Conservation (phyloP, 2,888 invertebrate species). For the Piscicola geometra region DNA sequence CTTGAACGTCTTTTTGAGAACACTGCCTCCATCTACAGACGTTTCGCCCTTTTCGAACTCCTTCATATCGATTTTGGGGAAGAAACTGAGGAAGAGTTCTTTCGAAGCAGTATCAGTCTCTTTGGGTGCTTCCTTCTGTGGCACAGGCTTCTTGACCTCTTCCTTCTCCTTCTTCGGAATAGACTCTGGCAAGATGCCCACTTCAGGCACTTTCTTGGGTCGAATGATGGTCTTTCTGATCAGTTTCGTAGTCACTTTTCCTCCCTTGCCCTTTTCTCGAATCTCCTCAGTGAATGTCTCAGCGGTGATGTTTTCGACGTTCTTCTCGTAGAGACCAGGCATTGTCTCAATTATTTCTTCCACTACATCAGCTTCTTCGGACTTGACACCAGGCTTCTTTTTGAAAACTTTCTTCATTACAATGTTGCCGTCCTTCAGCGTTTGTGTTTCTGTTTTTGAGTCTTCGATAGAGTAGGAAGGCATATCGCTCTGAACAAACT, state of each 20-base stretch:
- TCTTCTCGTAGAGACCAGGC: constrained; percentile 17
- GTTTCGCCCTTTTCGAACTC: too few relatives aligned
- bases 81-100: background rate
- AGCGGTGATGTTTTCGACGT: background rate
- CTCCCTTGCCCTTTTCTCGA: background rate
- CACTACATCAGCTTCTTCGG: constrained; percentile 1
- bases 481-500: constrained; percentile 6
- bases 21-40: too few relatives aligned
- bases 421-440: constrained; percentile 1
- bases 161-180: background rate
- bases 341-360: constrained; percentile 22
- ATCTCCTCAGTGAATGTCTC: background rate
- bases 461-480: constrained; percentile 12
- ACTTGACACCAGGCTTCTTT: background rate
- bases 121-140: background rate
- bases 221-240: constrained; percentile 5
- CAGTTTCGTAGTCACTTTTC: background rate
- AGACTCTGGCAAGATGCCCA: background rate
- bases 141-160: background rate
- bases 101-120: too few relatives aligned
- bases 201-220: constrained; percentile 5
- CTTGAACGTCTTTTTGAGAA: too few relatives aligned
- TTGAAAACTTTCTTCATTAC: constrained; percentile 13
- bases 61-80: background rate
- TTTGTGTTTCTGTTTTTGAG: background rate